A percentile compares a stretch with the other conserved stretches of the same genome.
Evolutionary conservation across 2,113 vertebrate species (phyloP).

Genomic region (Phainopepla nitens): DNA sequence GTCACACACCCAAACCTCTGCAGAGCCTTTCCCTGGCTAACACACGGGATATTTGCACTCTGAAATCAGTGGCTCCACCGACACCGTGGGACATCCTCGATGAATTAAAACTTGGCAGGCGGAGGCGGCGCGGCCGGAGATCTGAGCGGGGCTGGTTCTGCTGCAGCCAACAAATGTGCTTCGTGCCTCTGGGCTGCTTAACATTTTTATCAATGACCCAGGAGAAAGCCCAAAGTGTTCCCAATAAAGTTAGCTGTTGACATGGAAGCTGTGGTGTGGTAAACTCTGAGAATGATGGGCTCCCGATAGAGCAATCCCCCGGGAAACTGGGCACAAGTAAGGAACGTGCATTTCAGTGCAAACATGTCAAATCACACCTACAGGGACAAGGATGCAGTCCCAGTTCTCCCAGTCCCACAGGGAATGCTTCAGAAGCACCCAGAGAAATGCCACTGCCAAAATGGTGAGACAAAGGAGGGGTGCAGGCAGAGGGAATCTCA

Average conservation of each 20-base stretch:
- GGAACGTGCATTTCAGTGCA: not conserved
- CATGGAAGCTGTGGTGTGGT: not conserved
- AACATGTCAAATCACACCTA: not conserved
- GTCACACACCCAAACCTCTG: not conserved
- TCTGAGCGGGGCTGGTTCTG: conserved; percentile 9
- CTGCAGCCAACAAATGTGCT: conserved; percentile 26
- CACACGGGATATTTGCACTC: not conserved
- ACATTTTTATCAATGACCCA: conserved; percentile 35
- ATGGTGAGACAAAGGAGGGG: not conserved
- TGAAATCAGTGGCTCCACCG: not conserved
- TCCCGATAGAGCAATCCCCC: not conserved
- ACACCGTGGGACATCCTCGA: not conserved
- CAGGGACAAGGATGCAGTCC: not conserved
- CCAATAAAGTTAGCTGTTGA: conserved; percentile 8
- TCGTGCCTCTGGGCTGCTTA: conserved; percentile 12
- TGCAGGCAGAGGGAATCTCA: not conserved
- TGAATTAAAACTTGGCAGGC: conserved; percentile 42
- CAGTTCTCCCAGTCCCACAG: not conserved
- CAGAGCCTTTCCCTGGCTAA: not conserved
- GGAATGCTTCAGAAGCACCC: not conserved
- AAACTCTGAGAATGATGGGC: not conserved
- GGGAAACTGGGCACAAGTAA: not conserved
- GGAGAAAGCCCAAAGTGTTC: not conserved
- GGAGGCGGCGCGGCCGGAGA: not conserved
- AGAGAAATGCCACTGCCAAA: not conserved